Evolutionary conservation across 2,888 invertebrate species (phyloP).

Genomic region (Drosophila austrosaltans): DNA sequence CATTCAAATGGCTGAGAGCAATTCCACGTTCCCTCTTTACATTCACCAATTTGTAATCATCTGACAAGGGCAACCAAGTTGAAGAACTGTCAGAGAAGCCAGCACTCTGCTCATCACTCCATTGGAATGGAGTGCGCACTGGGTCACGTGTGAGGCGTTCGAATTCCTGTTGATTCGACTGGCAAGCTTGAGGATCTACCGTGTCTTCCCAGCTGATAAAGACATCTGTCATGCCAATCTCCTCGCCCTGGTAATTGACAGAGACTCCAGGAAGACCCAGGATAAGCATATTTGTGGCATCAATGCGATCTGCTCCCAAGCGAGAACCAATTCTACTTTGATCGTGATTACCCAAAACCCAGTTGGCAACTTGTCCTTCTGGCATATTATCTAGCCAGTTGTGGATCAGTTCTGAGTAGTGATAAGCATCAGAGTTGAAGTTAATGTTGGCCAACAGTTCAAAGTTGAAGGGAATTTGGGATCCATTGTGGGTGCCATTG

Average conservation of each 20-base stretch:
- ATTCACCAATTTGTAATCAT: constrained; percentile 86
- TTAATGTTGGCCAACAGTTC: constrained; percentile 85
- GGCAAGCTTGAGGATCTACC: constrained; percentile 85
- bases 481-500: constrained; percentile 82
- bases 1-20: constrained; percentile 85
- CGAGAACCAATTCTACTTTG: constrained; percentile 88
- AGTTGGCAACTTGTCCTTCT: constrained; percentile 85
- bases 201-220: constrained; percentile 84
- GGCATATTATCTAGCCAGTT: constrained; percentile 87
- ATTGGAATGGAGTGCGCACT: constrained; percentile 87
- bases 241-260: constrained; percentile 91
- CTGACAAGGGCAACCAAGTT: constrained; percentile 84
- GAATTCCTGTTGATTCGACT: constrained; percentile 86
- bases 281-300: constrained; percentile 91
- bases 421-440: constrained; percentile 84
- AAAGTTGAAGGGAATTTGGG: constrained; percentile 88
- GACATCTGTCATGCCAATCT: constrained; percentile 87
- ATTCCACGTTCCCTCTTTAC: constrained; percentile 84
- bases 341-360: constrained; percentile 92
- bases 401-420: constrained; percentile 85
- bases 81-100: constrained; percentile 71
- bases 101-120: constrained; percentile 84
- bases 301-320: constrained; percentile 88
- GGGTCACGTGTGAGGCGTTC: constrained; percentile 86
- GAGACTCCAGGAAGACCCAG: constrained; percentile 92